A percentile compares a stretch with the other conserved stretches of the same genome.
Evolutionary conservation across 2,113 vertebrate species (phyloP).

Genomic region (Petroica traversi): DNA sequence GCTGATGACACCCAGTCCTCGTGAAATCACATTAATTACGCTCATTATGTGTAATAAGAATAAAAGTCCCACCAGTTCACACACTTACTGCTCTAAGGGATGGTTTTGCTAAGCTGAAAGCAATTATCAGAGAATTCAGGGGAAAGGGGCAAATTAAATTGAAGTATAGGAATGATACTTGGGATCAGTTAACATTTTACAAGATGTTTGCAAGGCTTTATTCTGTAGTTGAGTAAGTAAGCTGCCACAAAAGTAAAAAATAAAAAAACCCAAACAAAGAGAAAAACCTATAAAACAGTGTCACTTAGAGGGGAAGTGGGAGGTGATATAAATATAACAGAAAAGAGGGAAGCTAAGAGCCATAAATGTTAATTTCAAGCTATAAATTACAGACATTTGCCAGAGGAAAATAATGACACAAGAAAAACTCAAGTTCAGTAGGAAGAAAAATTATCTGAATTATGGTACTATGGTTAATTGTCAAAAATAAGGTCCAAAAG

Average conservation of each 20-base stretch:
- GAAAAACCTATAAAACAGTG: conserved; percentile 55
- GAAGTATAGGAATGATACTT: not conserved
- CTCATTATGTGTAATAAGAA: not conserved
- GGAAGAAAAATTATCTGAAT: conserved; percentile 1
- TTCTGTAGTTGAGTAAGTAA: not conserved
- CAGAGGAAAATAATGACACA: conserved; percentile 39
- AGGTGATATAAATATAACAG: conserved; percentile 47
- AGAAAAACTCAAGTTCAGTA: conserved; percentile 3
- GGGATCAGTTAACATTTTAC: not conserved
- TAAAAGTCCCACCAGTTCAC: not conserved
- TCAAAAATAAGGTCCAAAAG: not conserved
- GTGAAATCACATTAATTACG: not conserved
- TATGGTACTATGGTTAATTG: not conserved
- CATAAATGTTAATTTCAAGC: conserved; percentile 59
- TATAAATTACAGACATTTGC: conserved; percentile 60
- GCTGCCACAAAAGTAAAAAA: not conserved
- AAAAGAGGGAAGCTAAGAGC: conserved; percentile 60
- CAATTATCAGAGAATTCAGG: not conserved
- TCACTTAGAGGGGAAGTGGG: conserved; percentile 47
- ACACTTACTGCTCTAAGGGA: not conserved
- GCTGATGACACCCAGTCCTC: conserved; percentile 1
- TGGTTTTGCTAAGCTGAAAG: conserved; percentile 13
- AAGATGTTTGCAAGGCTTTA: not conserved
- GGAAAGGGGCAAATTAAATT: not conserved
- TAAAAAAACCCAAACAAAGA: not conserved